A percentile compares a stretch with the other conserved stretches of the same genome.
These are phyloP conservation scores for Saguinus midas DNA, from an alignment of 2,113 vertebrate genomes.

Conservation along the genomic window DNA sequence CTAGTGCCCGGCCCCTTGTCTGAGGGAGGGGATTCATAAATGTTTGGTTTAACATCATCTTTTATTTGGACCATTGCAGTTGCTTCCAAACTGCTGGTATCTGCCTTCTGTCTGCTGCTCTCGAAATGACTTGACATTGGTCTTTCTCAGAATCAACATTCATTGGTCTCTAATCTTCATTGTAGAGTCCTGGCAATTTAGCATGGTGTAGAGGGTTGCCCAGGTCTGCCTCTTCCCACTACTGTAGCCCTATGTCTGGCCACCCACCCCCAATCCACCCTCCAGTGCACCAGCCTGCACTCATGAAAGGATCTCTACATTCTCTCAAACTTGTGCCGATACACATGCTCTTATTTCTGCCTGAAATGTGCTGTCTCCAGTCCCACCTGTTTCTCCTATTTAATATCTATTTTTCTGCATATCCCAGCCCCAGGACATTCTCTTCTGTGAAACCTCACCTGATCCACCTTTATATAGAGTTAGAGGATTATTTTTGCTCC, in stretches of 20 bases:
- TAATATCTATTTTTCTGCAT: background rate
- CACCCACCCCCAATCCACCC: background rate
- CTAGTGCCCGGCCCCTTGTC: background rate
- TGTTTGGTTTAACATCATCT: background rate
- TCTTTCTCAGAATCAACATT: background rate
- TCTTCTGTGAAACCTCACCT: background rate
- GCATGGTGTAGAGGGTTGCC: background rate
- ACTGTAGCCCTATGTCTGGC: background rate
- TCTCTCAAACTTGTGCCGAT: background rate
- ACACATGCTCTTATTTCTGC: background rate
- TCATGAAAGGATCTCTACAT: background rate
- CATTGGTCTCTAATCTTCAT: background rate
- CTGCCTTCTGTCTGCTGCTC: background rate
- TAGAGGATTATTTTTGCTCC: slow-evolving; percentile 16
- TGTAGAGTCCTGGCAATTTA: background rate
- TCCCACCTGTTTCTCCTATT: background rate
- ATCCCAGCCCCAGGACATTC: background rate
- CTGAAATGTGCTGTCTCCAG: background rate
- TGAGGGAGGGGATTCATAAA: background rate
- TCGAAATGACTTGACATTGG: background rate
- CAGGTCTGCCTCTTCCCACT: background rate
- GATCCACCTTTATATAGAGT: background rate
- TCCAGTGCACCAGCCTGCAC: background rate
- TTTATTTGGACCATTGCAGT: background rate
- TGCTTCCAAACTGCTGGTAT: background rate